Evolutionary conservation across 1,140 invertebrate species (phyloP), one percentile per base, ranked within the genome.

Genomic region (Ganaspis sp.): DNA sequence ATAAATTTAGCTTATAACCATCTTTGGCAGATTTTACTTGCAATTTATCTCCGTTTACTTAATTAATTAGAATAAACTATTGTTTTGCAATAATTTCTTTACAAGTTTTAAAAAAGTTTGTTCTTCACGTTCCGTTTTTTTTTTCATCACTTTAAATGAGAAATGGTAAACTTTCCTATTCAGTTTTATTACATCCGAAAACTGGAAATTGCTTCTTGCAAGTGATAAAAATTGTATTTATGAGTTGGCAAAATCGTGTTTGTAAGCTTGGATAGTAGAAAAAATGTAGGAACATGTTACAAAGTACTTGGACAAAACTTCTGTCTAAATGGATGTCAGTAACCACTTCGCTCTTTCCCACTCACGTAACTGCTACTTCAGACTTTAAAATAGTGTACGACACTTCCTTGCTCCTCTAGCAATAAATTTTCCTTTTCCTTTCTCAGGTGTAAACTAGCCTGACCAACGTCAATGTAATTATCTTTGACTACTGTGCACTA

Each of bases 151-250:
- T n/a, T 64, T 12, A 64, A 64, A 64, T 64, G 12, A 21, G 26
- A 64, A 34, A n/a, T 8, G n/a, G 9, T 64, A n/a, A 64, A 64
- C 23, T 64, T 64, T 64, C 58, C 26, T 34, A 29, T 64, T 26
- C 4, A 64, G 58, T 64, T 64, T 34, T 64, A 29, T 49, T 64
- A 29, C 26, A 29, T 64, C 29, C 29, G 23, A 64, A 64, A 64
- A 64, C 58, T 64, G 23, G 58, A 34, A 64, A 29, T 64, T n/a
- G 15, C 12, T 34, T 64, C 21, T 64, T 15, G 26, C 58, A 29
- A 34, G 58, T 64, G 58, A 64, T 64, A 64, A 64, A 64, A 34
- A 64, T 64, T 64, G 26, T 34, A 29, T 34, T 64, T 64, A 64
- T 64, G 15, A 64, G 26, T 64, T 26, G 58, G 58, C 23, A 29